Percentiles rank a stretch among this genome's conserved stretches.
These are phyloP conservation scores for Gallinago paraguaiae DNA, from an alignment of 2,113 vertebrate species.

Conservation along the genomic window DNA sequence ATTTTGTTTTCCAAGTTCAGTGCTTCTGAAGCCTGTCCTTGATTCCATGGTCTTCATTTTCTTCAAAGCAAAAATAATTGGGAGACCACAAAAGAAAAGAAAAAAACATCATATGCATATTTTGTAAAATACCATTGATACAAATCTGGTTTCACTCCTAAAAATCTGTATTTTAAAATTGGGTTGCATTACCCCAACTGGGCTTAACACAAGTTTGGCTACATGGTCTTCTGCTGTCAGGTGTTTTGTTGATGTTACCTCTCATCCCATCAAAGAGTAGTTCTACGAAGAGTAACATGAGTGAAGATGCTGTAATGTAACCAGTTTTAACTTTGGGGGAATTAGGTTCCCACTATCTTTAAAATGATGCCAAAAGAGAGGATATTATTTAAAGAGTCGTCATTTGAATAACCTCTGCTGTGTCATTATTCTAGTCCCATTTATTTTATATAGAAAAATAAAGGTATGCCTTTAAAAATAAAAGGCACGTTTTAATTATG, in stretches of 20 bases:
- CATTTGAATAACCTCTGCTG: background rate
- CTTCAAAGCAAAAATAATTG: constrained; percentile 6
- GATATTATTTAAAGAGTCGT: background rate
- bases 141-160: background rate
- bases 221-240: background rate
- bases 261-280: background rate
- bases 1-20: constrained; percentile 10
- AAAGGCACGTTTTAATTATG: background rate
- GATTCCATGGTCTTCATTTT: background rate
- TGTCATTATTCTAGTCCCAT: background rate
- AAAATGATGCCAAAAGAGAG: background rate
- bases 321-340: background rate
- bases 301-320: background rate
- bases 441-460: background rate
- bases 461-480: background rate
- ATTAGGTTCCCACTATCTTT: background rate
- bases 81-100: background rate
- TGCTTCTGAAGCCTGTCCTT: constrained; percentile 10
- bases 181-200: background rate
- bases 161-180: background rate
- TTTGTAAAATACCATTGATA: background rate
- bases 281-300: background rate
- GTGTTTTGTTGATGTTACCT: background rate
- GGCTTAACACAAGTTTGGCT: background rate
- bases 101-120: background rate